phyloP scores from a whole-genome alignment of 2,113 vertebrate species.

The Pachyramphus minor region DNA sequence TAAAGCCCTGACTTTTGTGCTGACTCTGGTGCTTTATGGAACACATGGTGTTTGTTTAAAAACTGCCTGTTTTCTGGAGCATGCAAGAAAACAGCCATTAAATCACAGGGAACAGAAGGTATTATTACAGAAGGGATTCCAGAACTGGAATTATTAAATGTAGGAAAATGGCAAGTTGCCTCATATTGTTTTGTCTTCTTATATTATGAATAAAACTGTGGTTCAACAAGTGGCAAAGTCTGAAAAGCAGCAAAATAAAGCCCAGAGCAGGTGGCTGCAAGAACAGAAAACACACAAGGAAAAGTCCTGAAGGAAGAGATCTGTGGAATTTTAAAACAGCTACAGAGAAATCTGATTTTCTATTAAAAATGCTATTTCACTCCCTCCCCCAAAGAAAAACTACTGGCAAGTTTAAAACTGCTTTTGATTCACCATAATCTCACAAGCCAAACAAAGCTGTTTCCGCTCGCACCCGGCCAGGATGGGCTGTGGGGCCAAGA shows the following conservation, averaged over 20 bases:
- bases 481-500: not conserved
- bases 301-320: not conserved
- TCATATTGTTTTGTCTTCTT: not conserved
- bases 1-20: not conserved
- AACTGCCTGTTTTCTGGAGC: not conserved
- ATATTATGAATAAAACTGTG: not conserved
- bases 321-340: not conserved
- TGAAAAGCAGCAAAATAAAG: not conserved
- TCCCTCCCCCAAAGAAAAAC: not conserved
- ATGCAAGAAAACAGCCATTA: not conserved
- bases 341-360: not conserved
- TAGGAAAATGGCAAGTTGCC: not conserved
- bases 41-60: not conserved
- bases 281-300: rapidly evolving
- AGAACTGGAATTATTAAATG: not conserved
- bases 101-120: not conserved
- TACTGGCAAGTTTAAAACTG: not conserved
- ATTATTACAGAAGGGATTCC: not conserved
- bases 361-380: not conserved
- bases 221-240: not conserved
- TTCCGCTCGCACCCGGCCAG: not conserved
- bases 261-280: not conserved
- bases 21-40: not conserved
- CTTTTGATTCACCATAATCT: not conserved
- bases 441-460: not conserved